phyloP scores from a whole-genome alignment of 2,888 invertebrate species.

The Hydrotaea cyrtoneurina region DNA sequence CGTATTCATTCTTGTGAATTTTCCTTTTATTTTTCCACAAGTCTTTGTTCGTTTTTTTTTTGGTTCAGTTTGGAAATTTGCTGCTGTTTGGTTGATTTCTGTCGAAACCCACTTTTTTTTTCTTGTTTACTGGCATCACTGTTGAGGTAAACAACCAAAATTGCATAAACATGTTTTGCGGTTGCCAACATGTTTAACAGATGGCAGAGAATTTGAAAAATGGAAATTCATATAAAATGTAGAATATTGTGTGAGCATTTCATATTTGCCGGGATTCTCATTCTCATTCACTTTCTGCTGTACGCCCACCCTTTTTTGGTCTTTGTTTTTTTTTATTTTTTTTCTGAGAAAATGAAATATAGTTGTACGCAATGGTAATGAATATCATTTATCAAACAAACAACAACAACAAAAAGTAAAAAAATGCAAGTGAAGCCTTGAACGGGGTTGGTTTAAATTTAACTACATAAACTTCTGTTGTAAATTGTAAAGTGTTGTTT shows the following conservation, averaged over 20 bases:
- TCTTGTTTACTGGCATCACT: neutral
- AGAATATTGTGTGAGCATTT: neutral
- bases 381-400: constrained; percentile 4
- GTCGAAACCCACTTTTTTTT: constrained; percentile 31
- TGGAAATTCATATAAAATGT: constrained; percentile 31
- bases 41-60: constrained; percentile 30
- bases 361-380: neutral
- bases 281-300: neutral
- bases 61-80: constrained; percentile 23
- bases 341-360: constrained; percentile 13
- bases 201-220: constrained; percentile 30
- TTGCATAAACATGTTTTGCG: constrained; percentile 65
- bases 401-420: neutral
- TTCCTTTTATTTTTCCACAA: constrained; percentile 45
- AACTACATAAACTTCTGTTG: no score
- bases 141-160: constrained; percentile 47
- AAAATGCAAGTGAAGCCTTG: neutral
- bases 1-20: constrained; percentile 37
- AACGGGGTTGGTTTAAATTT: no score
- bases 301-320: neutral
- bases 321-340: no score
- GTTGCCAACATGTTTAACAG: constrained; percentile 60
- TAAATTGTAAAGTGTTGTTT: no score
- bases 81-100: constrained; percentile 25
- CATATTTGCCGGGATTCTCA: neutral